These are phyloP conservation scores for Anaspis maculata DNA, from an alignment of 2,888 invertebrate species.

Conservation along the genomic window DNA sequence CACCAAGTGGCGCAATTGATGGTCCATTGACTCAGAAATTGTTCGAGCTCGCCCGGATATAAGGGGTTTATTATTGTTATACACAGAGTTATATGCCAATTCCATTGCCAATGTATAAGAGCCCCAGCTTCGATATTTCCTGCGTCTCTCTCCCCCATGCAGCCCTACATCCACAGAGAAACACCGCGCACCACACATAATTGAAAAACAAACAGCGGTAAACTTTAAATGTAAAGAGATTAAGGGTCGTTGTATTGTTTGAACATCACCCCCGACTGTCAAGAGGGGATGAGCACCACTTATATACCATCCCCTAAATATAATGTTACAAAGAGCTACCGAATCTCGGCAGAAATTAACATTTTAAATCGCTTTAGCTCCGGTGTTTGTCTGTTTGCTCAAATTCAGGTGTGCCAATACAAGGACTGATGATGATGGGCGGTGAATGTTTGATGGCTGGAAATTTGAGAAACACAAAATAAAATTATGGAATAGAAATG, in stretches of 20 bases:
- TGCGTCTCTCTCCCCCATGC: no score
- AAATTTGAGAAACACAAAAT: constrained; percentile 5
- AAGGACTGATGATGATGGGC: no score
- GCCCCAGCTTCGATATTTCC: no score
- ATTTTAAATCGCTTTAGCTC: constrained; percentile 9
- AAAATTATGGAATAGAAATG: constrained; percentile 17
- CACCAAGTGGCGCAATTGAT: constrained; percentile 20
- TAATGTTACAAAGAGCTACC: constrained; percentile 32
- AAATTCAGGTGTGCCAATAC: constrained; percentile 20
- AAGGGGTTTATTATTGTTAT: no score
- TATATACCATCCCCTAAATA: constrained; percentile 22
- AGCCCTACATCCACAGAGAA: no score
- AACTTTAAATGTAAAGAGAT: constrained; percentile 33
- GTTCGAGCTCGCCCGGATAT: no score
- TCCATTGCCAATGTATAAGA: no score
- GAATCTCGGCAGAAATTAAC: no score
- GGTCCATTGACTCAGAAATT: no score
- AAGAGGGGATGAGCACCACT: no score
- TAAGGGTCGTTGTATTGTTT: constrained; percentile 30
- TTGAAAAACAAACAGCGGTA: constrained; percentile 37
- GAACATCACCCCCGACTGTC: constrained; percentile 21
- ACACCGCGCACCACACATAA: constrained; percentile 20
- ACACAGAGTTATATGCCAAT: no score
- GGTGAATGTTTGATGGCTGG: not conserved
- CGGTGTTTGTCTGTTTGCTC: constrained; percentile 4